phyloP scores from a whole-genome alignment of 2,113 vertebrate species.

The Trematocara nigrifrons region DNA sequence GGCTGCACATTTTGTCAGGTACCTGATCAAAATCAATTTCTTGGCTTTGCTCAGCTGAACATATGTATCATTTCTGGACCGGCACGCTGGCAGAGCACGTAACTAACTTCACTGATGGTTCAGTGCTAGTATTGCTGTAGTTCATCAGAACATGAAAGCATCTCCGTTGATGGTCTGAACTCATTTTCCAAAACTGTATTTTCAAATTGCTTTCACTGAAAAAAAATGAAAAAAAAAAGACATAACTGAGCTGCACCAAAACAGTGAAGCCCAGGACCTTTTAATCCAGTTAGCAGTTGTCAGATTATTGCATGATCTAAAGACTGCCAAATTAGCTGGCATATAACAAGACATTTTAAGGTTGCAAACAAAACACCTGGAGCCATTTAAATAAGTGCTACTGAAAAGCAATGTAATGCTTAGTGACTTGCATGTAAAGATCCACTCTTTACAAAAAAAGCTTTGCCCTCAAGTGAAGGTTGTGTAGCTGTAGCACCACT shows the following conservation, averaged over 20 bases:
- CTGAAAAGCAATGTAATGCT: not conserved
- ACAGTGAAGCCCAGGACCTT: not conserved
- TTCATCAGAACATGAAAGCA: not conserved
- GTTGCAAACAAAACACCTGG: not conserved
- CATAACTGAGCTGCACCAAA: not conserved
- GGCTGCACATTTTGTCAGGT: not conserved
- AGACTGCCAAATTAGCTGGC: not conserved
- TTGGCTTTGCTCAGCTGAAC: slow-evolving; percentile 11
- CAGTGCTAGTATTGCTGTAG: not conserved
- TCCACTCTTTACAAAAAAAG: not conserved
- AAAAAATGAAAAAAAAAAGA: not conserved
- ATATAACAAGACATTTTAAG: not conserved
- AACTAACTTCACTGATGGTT: not conserved
- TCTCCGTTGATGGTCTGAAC: not conserved
- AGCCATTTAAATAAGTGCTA: not conserved
- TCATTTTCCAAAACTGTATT: not conserved
- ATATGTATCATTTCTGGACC: slow-evolving; percentile 23
- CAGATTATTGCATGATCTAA: slow-evolving; percentile 10
- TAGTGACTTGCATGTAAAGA: not conserved
- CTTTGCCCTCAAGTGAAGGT: not conserved
- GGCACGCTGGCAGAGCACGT: not conserved
- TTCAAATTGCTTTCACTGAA: not conserved
- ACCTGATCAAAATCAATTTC: slow-evolving; percentile 23
- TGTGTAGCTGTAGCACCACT: not conserved
- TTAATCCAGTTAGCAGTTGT: not conserved